phyloP scores from a whole-genome alignment of 2,113 vertebrate species.

The Daphoenositta chrysoptera region DNA sequence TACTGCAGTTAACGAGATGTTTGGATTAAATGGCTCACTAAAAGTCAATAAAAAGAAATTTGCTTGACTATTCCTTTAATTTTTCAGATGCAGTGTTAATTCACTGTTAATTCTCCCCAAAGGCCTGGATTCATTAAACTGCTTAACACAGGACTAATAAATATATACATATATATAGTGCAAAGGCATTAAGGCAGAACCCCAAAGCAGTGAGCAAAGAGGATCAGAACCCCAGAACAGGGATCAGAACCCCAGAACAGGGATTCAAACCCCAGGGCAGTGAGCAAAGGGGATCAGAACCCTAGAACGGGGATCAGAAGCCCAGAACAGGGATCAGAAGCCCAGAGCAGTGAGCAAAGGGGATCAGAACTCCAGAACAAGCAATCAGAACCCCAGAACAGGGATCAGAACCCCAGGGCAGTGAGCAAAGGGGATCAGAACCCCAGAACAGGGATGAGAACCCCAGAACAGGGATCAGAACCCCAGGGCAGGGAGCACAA shows the following conservation, averaged over 20 bases:
- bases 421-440: too few relatives aligned
- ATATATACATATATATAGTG: background rate
- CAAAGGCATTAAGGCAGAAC: background rate
- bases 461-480: background rate
- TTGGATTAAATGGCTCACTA: conserved; percentile 81
- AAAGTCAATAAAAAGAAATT: conserved; percentile 83
- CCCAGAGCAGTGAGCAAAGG: too few relatives aligned
- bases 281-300: background rate
- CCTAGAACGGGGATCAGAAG: background rate
- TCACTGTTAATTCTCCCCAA: conserved; percentile 62
- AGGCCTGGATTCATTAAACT: conserved; percentile 65
- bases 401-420: background rate
- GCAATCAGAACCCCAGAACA: background rate
- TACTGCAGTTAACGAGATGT: conserved; percentile 78
- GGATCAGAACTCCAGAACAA: background rate
- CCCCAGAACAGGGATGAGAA: background rate
- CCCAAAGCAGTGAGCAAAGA: background rate
- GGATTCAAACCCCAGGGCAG: background rate
- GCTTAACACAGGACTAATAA: conserved; percentile 35
- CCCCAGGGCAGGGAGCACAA: background rate
- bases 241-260: background rate
- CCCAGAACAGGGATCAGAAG: background rate
- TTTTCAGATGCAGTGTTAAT: conserved; percentile 71
- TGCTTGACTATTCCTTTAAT: conserved; percentile 74
- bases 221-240: background rate